Evolutionary conservation across 2,797 vertebrate genomes (phyloP).

Genomic region (Falco peregrinus): DNA sequence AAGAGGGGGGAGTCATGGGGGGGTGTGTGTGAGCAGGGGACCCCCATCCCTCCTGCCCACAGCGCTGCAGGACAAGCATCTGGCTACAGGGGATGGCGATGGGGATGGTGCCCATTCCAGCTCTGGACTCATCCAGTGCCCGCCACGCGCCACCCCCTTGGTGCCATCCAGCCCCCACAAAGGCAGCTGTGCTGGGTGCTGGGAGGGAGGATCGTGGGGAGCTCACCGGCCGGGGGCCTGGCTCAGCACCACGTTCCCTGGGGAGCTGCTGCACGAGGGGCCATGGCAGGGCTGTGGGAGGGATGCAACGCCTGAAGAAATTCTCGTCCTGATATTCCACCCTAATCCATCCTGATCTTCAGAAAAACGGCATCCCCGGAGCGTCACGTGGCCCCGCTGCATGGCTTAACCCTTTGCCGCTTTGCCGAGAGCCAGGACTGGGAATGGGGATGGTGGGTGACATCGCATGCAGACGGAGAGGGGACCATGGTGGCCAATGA

Average conservation of each 20-base stretch:
- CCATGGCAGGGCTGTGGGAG: neutral
- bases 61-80: rapidly evolving
- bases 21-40: neutral
- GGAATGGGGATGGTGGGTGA: neutral
- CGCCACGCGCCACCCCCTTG: rapidly evolving
- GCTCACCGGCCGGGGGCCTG: rapidly evolving
- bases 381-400: neutral
- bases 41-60: neutral
- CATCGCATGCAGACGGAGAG: rapidly evolving
- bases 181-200: neutral
- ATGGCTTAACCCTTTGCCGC: slow-evolving; percentile 4
- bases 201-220: rapidly evolving
- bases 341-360: slow-evolving; percentile 49
- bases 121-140: neutral
- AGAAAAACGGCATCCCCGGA: slow-evolving; percentile 41
- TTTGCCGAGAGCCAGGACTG: rapidly evolving
- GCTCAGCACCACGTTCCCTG: neutral
- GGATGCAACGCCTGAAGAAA: neutral
- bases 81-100: neutral
- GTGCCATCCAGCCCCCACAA: neutral
- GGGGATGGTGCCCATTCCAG: rapidly evolving
- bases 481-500: neutral
- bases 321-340: slow-evolving; percentile 12
- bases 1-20: neutral
- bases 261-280: rapidly evolving